Base-by-base conservation (phyloP, 2,888 invertebrate species). In the Dolichopus griseipennis region DNA sequence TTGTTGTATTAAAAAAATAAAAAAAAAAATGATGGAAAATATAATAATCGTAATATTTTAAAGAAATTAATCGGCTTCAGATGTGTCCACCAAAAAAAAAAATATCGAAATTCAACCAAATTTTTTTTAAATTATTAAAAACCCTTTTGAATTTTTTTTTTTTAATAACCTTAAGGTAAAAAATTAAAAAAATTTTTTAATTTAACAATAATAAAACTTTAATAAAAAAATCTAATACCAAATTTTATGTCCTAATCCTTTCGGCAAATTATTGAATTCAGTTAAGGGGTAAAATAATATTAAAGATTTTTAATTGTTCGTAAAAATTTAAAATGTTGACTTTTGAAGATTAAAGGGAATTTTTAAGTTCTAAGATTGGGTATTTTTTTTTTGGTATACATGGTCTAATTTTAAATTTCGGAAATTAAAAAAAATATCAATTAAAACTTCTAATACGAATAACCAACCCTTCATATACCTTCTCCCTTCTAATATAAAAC, bases 51-150 rank as follows among this genome's bases (percentile, higher is more conserved):
- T 41, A 41, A 41, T 27, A 27, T 41, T 52, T 12, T 18, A 52
- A 52, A 52, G 52, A 52, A 52, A 52, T 18, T 52, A 52, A 52
- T 52, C 52, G 52, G 52, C 15, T 52, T 52, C 52, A 52, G 52
- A 52, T 52, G 52, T 52, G 52, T 52, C 52, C 52, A 52, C 18
- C 52, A 52, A 41, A 41, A 27, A 27, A 27, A 27, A 27, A 27
- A 41, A 41, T 41, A 18, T 52, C 52, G n/a, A 52, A 52, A 52
- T 52, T 52, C n/a, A n/a, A n/a, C n/a, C n/a, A n/a, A n/a, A n/a
- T n/a, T n/a, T n/a, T n/a, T n/a, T n/a, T n/a, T n/a, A n/a, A n/a
- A n/a, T n/a, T n/a, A n/a, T n/a, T n/a, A n/a, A n/a, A n/a, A n/a
- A 7, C 8, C 52, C 52, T 52, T 52, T 41, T 41, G 8, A 52